Evolutionary conservation across 2,113 vertebrate genomes (phyloP).

Genomic region (Callopanchax toddi): DNA sequence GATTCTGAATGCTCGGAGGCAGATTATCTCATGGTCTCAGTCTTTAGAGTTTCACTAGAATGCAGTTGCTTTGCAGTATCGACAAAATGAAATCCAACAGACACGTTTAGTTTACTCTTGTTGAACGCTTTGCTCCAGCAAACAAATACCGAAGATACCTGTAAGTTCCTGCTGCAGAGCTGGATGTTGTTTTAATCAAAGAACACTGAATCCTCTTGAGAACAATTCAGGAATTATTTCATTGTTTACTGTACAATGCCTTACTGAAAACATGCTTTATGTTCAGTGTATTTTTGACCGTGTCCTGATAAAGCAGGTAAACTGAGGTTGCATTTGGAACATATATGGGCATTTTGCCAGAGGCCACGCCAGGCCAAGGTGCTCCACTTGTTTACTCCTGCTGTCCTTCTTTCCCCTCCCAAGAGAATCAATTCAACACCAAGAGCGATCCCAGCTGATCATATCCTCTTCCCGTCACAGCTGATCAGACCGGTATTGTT

Average conservation of each 20-base stretch:
- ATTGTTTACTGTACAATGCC: background rate
- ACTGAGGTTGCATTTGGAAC: background rate
- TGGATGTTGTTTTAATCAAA: too few species aligned
- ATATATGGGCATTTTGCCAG: background rate
- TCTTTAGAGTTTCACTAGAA: background rate
- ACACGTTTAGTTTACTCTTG: too few species aligned
- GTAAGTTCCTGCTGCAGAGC: background rate
- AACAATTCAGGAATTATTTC: too few species aligned
- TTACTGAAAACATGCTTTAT: background rate
- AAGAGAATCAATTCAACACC: constrained; percentile 4
- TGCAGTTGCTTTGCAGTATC: background rate
- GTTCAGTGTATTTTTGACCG: background rate
- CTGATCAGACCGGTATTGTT: constrained; percentile 3
- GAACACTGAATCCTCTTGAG: too few species aligned
- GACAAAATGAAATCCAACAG: background rate
- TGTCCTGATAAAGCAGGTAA: background rate
- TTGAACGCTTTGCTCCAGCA: background rate
- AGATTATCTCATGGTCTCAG: background rate
- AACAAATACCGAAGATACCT: background rate
- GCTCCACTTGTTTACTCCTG: constrained; percentile 9
- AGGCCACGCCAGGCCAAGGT: background rate
- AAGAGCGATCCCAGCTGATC: constrained; percentile 1
- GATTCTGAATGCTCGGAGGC: background rate
- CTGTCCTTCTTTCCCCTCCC: background rate
- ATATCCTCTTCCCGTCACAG: background rate